Base-by-base conservation (phyloP, 2,797 vertebrate species). In the Distichodus sexfasciatus region DNA sequence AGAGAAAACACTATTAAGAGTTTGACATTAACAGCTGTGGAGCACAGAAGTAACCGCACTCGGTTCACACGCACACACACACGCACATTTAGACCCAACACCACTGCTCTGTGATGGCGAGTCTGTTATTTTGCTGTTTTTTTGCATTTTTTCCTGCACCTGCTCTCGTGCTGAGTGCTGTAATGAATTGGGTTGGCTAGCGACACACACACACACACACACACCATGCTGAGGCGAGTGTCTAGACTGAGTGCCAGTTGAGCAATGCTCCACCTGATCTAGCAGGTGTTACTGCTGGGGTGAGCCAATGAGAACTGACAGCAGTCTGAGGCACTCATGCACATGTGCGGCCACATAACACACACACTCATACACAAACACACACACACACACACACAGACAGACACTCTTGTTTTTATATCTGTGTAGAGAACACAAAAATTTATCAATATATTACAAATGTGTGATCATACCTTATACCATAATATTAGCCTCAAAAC, bases 91-190 rank as follows among this genome's bases (percentile, higher is more conserved):
- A 4, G 7, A 12, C 10, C 10, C 23, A 50, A 24, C n/a, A 29
- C 33, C 31, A 44, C 60, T 26, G 23, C 14, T 48, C 24, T 24
- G 19, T 12, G 38, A 31, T 33, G 38, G 17, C 21, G 11, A 47
- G 29, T 33, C 19, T n/a, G n/a, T n/a, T n/a, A n/a, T 17, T 76
- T 81, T 85, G 84, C 75, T 72, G 68, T 78, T 84, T 78, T 70
- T 62, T 78, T 26, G 76, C 19, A 36, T 83, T 87, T 84, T 81
- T 80, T 79, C 35, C 19, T 80, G 83, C 89, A 90, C 88, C 88
- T 89, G 88, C 84, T 84, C 84, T 86, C 86, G 81, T 83, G 77
- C 80, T 81, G 75, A 86, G 82, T 80, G 81, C 85, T 84, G 81
- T 87, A 88, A 89, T 91, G 87, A 88, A 74, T 75, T 17, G 76